Evolutionary conservation across 2,888 invertebrate species (phyloP).

Genomic region (Salticus scenicus): DNA sequence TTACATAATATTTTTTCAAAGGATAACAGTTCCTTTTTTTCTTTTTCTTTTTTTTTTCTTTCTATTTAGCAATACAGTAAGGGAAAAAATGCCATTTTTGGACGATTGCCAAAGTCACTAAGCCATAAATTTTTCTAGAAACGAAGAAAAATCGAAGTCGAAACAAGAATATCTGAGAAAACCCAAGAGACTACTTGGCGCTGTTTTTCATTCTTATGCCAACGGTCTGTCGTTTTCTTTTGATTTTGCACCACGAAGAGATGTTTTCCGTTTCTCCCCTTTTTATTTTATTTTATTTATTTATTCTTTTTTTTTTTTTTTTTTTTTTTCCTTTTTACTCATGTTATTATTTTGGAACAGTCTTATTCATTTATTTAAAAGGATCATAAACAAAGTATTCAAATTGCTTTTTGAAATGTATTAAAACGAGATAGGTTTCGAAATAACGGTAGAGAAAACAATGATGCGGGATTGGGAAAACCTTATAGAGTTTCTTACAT

Average conservation of each 20-base stretch:
- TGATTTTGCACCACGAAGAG: background rate
- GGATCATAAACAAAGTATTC: too few species aligned
- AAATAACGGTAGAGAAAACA: too few species aligned
- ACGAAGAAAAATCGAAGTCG: slow-evolving; percentile 2
- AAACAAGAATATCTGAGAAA: slow-evolving; percentile 2
- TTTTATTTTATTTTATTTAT: background rate
- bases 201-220: slow-evolving; percentile 15
- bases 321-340: too few species aligned
- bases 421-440: too few species aligned
- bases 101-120: slow-evolving; percentile 6
- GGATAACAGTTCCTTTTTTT: too few species aligned
- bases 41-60: background rate
- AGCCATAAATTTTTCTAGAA: slow-evolving; percentile 5
- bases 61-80: background rate
- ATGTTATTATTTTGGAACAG: too few species aligned
- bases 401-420: too few species aligned
- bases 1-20: too few species aligned
- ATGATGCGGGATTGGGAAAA: too few species aligned
- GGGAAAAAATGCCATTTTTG: background rate
- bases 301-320: too few species aligned
- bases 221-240: background rate
- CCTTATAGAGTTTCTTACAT: too few species aligned
- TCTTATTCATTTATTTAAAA: too few species aligned
- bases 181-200: slow-evolving; percentile 7
- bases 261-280: background rate